Conservation (phyloP, 2,888 invertebrate species). For the Lasius platythorax region DNA sequence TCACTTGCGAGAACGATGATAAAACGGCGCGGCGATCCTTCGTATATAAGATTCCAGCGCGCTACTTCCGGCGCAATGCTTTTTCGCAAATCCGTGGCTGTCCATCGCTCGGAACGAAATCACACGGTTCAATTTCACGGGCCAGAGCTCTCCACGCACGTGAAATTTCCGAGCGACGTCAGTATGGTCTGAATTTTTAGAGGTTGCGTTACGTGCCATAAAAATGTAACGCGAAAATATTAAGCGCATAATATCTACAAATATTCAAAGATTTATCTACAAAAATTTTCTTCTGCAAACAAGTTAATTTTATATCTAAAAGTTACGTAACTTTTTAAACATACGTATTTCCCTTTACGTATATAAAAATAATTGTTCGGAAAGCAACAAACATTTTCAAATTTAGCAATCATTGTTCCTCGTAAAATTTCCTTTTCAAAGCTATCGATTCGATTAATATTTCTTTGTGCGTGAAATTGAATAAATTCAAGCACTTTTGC, state of each 20-base stretch:
- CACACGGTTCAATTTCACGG: conserved; percentile 80
- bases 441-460: conserved; percentile 46
- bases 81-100: conserved; percentile 62
- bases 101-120: conserved; percentile 77
- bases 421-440: conserved; percentile 22
- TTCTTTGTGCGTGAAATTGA: conserved; percentile 54
- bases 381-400: neutral
- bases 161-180: conserved; percentile 67
- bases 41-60: conserved; percentile 61
- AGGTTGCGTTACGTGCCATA: conserved; percentile 50
- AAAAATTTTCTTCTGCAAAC: neutral
- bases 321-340: neutral
- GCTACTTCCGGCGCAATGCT: conserved; percentile 44
- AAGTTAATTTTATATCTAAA: neutral
- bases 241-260: conserved; percentile 7
- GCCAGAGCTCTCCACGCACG: conserved; percentile 72
- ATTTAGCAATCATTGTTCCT: neutral
- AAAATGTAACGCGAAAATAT: conserved; percentile 52
- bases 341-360: neutral
- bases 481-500: conserved; percentile 52
- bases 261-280: neutral
- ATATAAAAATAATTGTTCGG: neutral
- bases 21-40: conserved; percentile 47
- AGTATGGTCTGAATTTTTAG: conserved; percentile 54
- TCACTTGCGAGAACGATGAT: conserved; percentile 50